These are phyloP conservation scores for Rhynchophorus ferrugineus DNA, from an alignment of 1,140 invertebrate species.

Conservation along the genomic window DNA sequence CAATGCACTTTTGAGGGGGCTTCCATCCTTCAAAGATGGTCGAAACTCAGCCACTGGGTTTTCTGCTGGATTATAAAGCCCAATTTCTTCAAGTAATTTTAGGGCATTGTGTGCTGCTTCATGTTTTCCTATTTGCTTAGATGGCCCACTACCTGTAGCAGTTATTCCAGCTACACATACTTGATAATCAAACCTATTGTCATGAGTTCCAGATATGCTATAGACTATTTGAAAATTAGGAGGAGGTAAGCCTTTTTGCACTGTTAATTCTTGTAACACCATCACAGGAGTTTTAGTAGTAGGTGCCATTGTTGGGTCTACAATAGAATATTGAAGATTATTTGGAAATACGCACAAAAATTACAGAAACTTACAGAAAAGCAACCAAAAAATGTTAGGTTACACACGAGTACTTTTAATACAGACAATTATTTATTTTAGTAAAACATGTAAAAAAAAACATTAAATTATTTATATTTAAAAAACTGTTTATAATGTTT, in stretches of 20 bases:
- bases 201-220: slow-evolving; percentile 58
- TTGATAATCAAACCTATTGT: slow-evolving; percentile 61
- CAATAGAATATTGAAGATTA: too few species aligned
- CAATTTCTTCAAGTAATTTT: slow-evolving; percentile 18
- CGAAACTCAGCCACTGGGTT: slow-evolving; percentile 16
- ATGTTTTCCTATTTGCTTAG: slow-evolving; percentile 33
- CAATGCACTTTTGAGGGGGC: slow-evolving; percentile 57
- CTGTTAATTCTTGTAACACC: slow-evolving; percentile 63
- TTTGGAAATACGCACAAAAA: too few species aligned
- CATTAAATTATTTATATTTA: too few species aligned
- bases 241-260: slow-evolving; percentile 46
- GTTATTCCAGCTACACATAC: slow-evolving; percentile 40
- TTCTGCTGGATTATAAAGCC: slow-evolving; percentile 19
- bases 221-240: slow-evolving; percentile 53
- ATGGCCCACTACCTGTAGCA: slow-evolving; percentile 42
- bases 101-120: slow-evolving; percentile 28
- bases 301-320: slow-evolving; percentile 16
- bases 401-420: too few species aligned
- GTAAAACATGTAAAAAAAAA: too few species aligned
- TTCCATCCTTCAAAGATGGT: slow-evolving; percentile 32
- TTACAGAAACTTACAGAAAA: too few species aligned
- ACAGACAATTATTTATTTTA: too few species aligned
- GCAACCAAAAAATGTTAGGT: too few species aligned
- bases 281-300: slow-evolving; percentile 59
- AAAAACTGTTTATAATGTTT: too few species aligned